Conservation (phyloP, 2,113 vertebrate species). For the Trochalopteron elliotii region DNA sequence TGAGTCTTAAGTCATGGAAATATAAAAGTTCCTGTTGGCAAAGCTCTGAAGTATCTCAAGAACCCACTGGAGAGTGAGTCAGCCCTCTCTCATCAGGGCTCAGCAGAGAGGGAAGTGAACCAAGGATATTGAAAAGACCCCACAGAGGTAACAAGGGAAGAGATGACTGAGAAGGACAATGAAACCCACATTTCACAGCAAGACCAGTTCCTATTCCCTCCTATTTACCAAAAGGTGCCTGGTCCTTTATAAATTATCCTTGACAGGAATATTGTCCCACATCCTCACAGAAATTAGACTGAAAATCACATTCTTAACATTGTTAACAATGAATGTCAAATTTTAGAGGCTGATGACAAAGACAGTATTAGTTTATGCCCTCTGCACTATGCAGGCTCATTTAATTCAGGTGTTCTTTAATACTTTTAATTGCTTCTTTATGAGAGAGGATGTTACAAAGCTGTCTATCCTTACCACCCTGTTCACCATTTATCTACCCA, state of each 20-base stretch:
- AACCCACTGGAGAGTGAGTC: neutral
- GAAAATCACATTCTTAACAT: neutral
- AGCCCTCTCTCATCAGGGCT: neutral
- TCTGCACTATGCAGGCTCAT: neutral
- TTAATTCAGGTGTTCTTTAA: neutral
- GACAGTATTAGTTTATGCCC: neutral
- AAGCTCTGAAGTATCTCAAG: neutral
- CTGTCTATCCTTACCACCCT: neutral
- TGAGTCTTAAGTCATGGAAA: neutral
- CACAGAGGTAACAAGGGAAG: neutral
- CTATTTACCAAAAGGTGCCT: neutral
- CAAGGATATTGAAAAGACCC: neutral
- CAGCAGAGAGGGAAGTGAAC: neutral
- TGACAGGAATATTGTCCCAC: neutral
- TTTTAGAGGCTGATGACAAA: neutral
- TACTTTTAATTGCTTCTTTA: neutral
- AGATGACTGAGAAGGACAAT: neutral
- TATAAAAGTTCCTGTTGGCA: neutral
- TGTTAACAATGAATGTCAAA: neutral
- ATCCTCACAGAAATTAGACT: neutral
- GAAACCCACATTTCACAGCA: neutral
- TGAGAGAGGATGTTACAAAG: neutral
- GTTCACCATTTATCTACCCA: neutral
- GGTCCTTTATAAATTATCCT: neutral
- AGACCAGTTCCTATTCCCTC: neutral